Conservation (phyloP, 2,888 invertebrate genomes). For the Anarsia innoxiella region DNA sequence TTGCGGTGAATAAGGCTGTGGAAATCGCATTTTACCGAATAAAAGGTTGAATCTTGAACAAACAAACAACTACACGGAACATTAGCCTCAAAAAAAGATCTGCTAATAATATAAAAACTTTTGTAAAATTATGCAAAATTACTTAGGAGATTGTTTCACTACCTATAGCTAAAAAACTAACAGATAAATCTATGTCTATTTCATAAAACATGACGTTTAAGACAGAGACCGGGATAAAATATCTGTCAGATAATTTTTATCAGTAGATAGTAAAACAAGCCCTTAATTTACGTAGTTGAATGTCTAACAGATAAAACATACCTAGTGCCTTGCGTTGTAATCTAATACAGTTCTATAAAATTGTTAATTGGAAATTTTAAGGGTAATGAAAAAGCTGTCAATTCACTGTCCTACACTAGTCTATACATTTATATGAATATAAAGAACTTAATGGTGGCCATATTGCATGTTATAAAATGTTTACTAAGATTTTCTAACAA, state of each 20-base stretch:
- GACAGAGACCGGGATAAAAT: no score
- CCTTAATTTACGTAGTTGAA: constrained; percentile 20
- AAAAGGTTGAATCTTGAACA: constrained; percentile 22
- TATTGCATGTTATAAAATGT: not conserved
- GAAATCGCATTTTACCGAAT: constrained; percentile 53
- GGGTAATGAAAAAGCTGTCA: constrained; percentile 57
- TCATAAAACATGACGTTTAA: no score
- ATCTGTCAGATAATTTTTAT: no score
- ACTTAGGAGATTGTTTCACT: no score
- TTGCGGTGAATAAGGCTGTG: constrained; percentile 66
- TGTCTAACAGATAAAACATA: constrained; percentile 34
- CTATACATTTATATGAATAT: constrained; percentile 41
- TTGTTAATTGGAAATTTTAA: constrained; percentile 44
- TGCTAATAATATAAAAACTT: constrained; percentile 46
- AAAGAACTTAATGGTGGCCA: constrained; percentile 34
- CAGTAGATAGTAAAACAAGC: no score
- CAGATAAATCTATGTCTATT: no score
- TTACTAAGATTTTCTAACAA: not conserved
- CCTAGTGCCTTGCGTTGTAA: constrained; percentile 70
- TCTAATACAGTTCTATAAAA: constrained; percentile 40
- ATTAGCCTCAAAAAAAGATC: constrained; percentile 43
- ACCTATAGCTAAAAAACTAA: constrained; percentile 29
- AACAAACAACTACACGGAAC: not conserved
- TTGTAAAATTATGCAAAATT: constrained; percentile 37
- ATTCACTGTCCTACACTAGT: constrained; percentile 62